Evolutionary conservation across 2,113 vertebrate species (phyloP), one percentile per base, ranked within the genome.

Genomic region (Notothenia coriiceps): DNA sequence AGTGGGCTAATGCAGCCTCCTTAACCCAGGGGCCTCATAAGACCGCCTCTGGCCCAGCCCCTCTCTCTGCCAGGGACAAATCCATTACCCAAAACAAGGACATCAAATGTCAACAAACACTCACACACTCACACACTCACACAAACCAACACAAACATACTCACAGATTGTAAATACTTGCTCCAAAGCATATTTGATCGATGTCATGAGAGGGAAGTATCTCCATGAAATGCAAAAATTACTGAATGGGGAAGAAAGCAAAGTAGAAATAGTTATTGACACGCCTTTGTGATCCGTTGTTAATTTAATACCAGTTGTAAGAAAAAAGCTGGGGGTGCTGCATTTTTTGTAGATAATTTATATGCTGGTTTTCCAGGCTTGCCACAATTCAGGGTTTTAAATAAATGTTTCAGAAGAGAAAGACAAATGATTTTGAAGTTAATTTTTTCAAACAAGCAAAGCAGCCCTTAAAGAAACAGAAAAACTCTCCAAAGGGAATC

Each of bases 11-110:
- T 91, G 89, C 91, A 82, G 85, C 88, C 90, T 93, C 88, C 91
- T 93, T 92, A 92, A 93, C 92, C 91, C 92, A 92, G 80, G 91
- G 91, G 92, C 88, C 91, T 91, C 89, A 84, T 92, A 93, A 92
- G 91, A 90, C 85, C 35, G 71, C 83, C 87, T 88, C 85, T 88
- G 86, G 86, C 85, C 90, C 91, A 83, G 59, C 87, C 82, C 84
- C 65, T 84, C 79, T 82, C 69, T 54, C 86, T 90, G 85, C 86
- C 88, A 88, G 86, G 87, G 89, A 92, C 92, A 91, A 92, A 92
- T 92, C 89, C 90, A 88, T 93, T 92, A 92, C 89, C 79, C 86
- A 86, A 92, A 93, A 92, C 91, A 90, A 93, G 89, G 86, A 90
- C 90, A 89, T 89, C 86, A 92, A 91, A 92, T 90, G 87, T 91